Evolutionary conservation across 2,113 vertebrate species (phyloP).

Genomic region (Cynopterus brachyotis): DNA sequence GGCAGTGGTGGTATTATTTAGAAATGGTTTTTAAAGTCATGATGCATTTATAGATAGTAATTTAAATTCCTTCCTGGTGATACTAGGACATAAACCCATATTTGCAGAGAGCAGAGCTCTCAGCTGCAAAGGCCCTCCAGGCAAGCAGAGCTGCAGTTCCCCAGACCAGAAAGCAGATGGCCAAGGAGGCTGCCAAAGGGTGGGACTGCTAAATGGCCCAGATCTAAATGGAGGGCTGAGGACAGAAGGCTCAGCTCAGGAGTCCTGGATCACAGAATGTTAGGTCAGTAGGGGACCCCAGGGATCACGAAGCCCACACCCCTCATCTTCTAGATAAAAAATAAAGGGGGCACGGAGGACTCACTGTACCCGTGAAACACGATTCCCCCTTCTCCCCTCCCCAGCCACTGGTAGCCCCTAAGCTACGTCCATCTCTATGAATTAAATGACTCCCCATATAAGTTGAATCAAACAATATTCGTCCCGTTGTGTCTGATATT

Average conservation of each 20-base stretch:
- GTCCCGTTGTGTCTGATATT: background rate
- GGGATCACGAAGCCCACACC: background rate
- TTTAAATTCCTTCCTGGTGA: background rate
- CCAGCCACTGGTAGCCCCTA: background rate
- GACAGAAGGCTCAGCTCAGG: background rate
- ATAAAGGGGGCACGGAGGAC: background rate
- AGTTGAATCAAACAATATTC: background rate
- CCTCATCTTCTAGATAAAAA: background rate
- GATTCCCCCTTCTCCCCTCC: background rate
- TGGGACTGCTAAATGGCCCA: background rate
- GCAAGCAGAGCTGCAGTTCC: background rate
- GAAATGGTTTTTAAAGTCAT: background rate
- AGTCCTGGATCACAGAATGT: background rate
- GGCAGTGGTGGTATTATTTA: background rate
- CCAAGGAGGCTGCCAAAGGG: background rate
- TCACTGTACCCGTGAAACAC: background rate
- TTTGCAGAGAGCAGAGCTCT: background rate
- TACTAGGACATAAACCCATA: background rate
- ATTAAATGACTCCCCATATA: background rate
- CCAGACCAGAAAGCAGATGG: constrained; percentile 4
- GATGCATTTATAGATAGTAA: background rate
- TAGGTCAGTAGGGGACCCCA: background rate
- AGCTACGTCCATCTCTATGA: background rate
- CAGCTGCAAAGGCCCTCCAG: background rate
- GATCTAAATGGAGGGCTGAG: background rate